These are phyloP conservation scores for Leptarthrus brevirostris DNA, from an alignment of 2,888 invertebrate species.

Conservation along the genomic window DNA sequence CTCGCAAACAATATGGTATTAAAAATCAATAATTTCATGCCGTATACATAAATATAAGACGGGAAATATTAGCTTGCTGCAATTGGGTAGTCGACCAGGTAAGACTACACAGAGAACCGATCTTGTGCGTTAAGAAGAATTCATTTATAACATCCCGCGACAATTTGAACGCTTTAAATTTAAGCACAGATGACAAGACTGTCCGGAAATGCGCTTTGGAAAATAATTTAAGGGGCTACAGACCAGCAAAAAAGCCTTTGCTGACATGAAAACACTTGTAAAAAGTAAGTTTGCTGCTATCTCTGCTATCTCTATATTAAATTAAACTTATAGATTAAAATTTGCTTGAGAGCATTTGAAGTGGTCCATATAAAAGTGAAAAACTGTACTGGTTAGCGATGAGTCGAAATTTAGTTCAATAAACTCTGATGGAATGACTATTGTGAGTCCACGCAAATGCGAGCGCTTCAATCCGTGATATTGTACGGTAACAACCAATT, in stretches of 20 bases:
- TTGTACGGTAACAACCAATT: too few species aligned
- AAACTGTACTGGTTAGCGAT: slow-evolving; percentile 49
- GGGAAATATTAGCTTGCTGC: slow-evolving; percentile 11
- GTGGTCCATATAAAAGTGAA: slow-evolving; percentile 45
- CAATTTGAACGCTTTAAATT: slow-evolving; percentile 10
- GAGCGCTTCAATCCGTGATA: too few species aligned
- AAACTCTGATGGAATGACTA: too few species aligned
- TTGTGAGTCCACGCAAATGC: too few species aligned
- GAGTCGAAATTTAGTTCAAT: too few species aligned
- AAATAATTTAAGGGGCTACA: slow-evolving; percentile 22
- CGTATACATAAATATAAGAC: slow-evolving; percentile 36
- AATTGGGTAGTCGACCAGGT: slow-evolving; percentile 40
- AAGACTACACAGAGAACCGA: slow-evolving; percentile 25
- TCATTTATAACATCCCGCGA: slow-evolving; percentile 37
- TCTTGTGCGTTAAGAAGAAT: not conserved
- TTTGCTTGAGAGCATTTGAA: slow-evolving; percentile 44
- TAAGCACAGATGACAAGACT: slow-evolving; percentile 12
- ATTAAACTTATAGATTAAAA: slow-evolving; percentile 18
- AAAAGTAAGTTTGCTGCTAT: slow-evolving; percentile 12
- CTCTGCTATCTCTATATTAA: not conserved
- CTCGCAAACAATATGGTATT: slow-evolving; percentile 13
- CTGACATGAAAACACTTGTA: slow-evolving; percentile 34
- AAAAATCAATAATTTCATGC: slow-evolving; percentile 27
- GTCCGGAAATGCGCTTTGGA: slow-evolving; percentile 22
- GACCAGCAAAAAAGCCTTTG: slow-evolving; percentile 34